A percentile compares a stretch with the other conserved stretches of the same genome.
Conservation (phyloP, 2,113 vertebrate genomes). For the Rhinolophus sinicus region DNA sequence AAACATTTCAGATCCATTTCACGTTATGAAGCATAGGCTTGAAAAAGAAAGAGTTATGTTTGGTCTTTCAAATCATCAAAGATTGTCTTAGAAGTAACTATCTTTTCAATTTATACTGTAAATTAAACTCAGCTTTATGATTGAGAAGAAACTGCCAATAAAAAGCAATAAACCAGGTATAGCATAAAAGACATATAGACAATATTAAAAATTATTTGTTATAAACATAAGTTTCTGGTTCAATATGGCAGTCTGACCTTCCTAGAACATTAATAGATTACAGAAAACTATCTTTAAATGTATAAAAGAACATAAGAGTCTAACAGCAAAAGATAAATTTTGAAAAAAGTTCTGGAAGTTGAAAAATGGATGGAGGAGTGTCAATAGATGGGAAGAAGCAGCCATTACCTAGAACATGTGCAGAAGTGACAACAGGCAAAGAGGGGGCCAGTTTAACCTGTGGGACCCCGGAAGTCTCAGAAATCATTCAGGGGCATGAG, state of each 20-base stretch:
- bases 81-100: neutral
- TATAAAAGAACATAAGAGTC: neutral
- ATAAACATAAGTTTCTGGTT: neutral
- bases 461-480: neutral
- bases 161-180: conserved; percentile 2
- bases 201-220: neutral
- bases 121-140: conserved; percentile 29
- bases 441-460: neutral
- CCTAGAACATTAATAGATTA: conserved; percentile 16
- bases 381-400: neutral
- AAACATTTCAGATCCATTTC: conserved; percentile 1
- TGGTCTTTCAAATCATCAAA: conserved; percentile 30
- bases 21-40: conserved; percentile 1
- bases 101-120: conserved; percentile 19
- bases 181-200: neutral
- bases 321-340: neutral
- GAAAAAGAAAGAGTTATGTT: neutral
- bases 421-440: neutral
- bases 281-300: neutral
- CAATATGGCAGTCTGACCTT: neutral
- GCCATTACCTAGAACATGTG: too few relatives aligned
- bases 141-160: neutral
- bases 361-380: neutral
- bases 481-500: neutral
- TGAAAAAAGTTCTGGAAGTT: neutral